Evolutionary conservation across 2,888 invertebrate genomes (phyloP).

Genomic region (Drosophila setosimentum): DNA sequence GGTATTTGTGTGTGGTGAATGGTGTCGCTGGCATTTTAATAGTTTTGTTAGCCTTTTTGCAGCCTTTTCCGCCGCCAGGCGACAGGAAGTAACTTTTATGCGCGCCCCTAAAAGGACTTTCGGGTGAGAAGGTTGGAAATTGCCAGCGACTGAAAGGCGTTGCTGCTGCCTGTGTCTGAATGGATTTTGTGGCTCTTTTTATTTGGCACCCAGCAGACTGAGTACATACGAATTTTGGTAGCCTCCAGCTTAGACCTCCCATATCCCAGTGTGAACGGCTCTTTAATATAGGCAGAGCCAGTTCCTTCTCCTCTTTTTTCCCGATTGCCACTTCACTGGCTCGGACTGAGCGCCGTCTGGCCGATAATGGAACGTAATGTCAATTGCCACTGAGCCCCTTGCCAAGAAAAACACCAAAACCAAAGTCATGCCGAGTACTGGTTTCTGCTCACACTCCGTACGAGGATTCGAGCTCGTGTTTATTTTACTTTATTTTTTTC

Average conservation of each 20-base stretch:
- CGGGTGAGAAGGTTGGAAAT: slow-evolving; percentile 30
- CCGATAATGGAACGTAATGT: slow-evolving; percentile 48
- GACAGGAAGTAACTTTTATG: slow-evolving; percentile 76
- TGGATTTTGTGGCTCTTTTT: slow-evolving; percentile 73
- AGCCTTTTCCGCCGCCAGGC: slow-evolving; percentile 44
- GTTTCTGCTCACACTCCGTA: slow-evolving; percentile 7
- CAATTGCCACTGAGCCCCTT: slow-evolving; percentile 33
- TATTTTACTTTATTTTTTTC: slow-evolving; percentile 3
- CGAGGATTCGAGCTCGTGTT: not conserved
- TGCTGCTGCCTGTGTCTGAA: slow-evolving; percentile 57
- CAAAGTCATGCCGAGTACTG: slow-evolving; percentile 30
- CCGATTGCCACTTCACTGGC: slow-evolving; percentile 19
- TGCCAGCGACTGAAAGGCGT: slow-evolving; percentile 41
- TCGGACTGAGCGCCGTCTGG: slow-evolving; percentile 29
- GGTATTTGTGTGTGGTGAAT: slow-evolving; percentile 12
- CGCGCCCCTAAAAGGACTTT: slow-evolving; percentile 60
- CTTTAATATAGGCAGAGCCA: slow-evolving; percentile 26
- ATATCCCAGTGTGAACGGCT: not conserved
- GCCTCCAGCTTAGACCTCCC: slow-evolving; percentile 2
- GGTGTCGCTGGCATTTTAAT: slow-evolving; percentile 77
- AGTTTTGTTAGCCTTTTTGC: slow-evolving; percentile 75
- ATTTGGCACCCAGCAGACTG: slow-evolving; percentile 64
- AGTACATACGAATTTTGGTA: slow-evolving; percentile 8
- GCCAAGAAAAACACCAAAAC: slow-evolving; percentile 38
- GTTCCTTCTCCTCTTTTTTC: not conserved